Evolutionary conservation across 2,888 invertebrate genomes (phyloP), one percentile per base, ranked within the genome.

Genomic region (Epiblema foenella): DNA sequence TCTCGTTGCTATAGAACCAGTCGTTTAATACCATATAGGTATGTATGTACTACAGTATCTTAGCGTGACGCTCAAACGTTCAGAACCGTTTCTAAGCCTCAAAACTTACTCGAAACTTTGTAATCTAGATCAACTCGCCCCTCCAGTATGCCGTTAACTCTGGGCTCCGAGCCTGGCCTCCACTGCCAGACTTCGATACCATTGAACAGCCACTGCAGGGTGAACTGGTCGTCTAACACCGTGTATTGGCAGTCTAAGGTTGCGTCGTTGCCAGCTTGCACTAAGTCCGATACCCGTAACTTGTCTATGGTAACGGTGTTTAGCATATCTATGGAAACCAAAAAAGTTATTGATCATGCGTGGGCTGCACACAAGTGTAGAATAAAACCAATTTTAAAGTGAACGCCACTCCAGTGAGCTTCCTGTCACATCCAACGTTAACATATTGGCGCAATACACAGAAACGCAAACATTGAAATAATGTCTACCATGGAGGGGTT

Each of bases 231-330:
- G 15, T 76, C 78, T 3, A 69, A 58, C n/a, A 75, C 77, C 1
- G 76, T 71, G 72, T 78, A 84, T 52, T 75, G 76, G 60, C 85
- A 86, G 68, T 83, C 82, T 52, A 86, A 69, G 4, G 76, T 73
- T 1, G 77, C 77, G 15, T 76, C 60, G 51, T 78, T 80, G 18
- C 75, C 77, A 20, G 68, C 72, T 57, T 81, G 79, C n/a, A 81
- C 77, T 46, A 83, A 57, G 10, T 83, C 82, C 9, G 85, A 85
- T 18, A 86, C 81, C 24, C 74, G 39, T 1, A 85, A 54, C 17
- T 79, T 78, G 5, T 83, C 81, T 75, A 86, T 84, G 73, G 77
- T 79, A 29, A 80, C 76, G n/a, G 78, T 65, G 67, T 75, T 79
- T 42, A 75, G 18, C 49, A 74, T 52, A 57, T 71, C 74, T 75